These are phyloP conservation scores for Clunio marinus DNA, from an alignment of 2,888 invertebrate genomes.

Conservation along the genomic window DNA sequence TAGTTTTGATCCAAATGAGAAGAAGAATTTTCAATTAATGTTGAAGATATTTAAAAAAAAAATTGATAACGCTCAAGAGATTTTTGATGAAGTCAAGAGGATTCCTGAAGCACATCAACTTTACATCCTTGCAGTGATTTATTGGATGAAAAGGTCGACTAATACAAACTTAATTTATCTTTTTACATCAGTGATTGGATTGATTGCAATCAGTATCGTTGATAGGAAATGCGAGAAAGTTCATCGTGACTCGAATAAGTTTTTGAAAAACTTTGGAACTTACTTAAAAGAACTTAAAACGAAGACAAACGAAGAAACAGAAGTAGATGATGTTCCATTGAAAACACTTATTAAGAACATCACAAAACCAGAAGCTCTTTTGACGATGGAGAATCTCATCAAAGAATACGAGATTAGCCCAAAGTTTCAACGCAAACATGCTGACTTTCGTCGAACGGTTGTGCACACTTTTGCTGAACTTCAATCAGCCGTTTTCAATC, in stretches of 20 bases:
- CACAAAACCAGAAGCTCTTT: constrained; percentile 25
- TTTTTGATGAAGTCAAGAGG: constrained; percentile 44
- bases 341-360: constrained; percentile 21
- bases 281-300: constrained; percentile 45
- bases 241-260: constrained; percentile 44
- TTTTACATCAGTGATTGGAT: constrained; percentile 46
- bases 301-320: constrained; percentile 40
- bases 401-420: not conserved
- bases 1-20: constrained; percentile 42
- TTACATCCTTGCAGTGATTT: constrained; percentile 48
- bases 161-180: constrained; percentile 46
- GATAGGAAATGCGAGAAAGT: constrained; percentile 48
- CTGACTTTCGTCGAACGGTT: constrained; percentile 46
- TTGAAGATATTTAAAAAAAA: constrained; percentile 43
- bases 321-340: not conserved
- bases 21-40: constrained; percentile 44
- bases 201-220: constrained; percentile 46
- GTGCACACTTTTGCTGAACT: constrained; percentile 50
- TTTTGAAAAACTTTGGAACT: constrained; percentile 46
- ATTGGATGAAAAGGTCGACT: constrained; percentile 47
- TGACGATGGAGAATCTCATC: constrained; percentile 14
- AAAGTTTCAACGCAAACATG: constrained; percentile 43
- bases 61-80: constrained; percentile 42
- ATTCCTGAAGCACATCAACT: constrained; percentile 46
- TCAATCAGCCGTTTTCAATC: constrained; percentile 48